A percentile compares a stretch with the other conserved stretches of the same genome.
Evolutionary conservation across 2,888 invertebrate genomes (phyloP).

Genomic region (Tricholauxania praeusta): DNA sequence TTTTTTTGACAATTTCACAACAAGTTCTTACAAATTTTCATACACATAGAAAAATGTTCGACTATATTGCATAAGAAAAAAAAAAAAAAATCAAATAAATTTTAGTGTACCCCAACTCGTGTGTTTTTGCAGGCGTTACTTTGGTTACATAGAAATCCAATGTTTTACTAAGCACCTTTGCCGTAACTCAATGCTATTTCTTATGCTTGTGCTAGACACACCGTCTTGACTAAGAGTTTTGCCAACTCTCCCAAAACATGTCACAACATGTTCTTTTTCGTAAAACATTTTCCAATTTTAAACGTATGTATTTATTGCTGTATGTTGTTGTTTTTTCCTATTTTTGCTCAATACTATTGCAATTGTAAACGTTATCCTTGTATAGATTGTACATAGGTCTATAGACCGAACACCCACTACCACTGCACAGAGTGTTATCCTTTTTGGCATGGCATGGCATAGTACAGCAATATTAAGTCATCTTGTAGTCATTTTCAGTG

Average conservation of each 20-base stretch:
- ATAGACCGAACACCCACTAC: not conserved
- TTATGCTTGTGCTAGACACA: constrained; percentile 12
- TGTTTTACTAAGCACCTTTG: not conserved
- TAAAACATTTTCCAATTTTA: constrained; percentile 40
- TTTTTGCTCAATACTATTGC: not conserved
- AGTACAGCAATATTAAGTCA: not conserved
- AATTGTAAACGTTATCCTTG: not conserved
- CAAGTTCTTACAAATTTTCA: too few relatives aligned
- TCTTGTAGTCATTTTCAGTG: not conserved
- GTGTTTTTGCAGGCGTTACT: constrained; percentile 4
- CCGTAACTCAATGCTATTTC: constrained; percentile 3
- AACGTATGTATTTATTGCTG: not conserved
- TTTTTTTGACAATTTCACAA: too few relatives aligned
- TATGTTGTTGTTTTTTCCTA: not conserved
- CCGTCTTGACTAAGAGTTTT: not conserved
- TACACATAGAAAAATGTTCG: too few relatives aligned
- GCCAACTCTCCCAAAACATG: constrained; percentile 37
- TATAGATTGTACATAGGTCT: not conserved
- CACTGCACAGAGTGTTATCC: not conserved
- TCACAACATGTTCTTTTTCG: constrained; percentile 29
- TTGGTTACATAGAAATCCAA: not conserved
- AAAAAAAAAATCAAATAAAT: too few relatives aligned
- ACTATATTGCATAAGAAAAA: too few relatives aligned
- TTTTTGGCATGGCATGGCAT: not conserved
- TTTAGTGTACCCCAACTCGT: not conserved